phyloP scores from a whole-genome alignment of 2,888 invertebrate species.

The Mythimna ferrago region DNA sequence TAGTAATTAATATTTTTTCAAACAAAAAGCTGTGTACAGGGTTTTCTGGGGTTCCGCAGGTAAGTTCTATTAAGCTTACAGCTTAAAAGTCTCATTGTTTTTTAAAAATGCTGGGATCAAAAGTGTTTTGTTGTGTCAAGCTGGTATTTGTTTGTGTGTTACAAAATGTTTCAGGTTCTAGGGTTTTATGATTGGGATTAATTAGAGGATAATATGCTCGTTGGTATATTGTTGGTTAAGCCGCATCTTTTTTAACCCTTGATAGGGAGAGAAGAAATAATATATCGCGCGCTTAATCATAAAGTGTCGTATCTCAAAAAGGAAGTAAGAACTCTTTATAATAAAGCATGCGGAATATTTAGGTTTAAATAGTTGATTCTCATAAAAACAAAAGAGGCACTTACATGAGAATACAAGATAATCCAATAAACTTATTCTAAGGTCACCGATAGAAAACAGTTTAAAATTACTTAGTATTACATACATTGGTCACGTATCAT shows the following conservation, averaged over 20 bases:
- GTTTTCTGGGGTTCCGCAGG: conserved; percentile 5
- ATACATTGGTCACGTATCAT: too few species aligned
- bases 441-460: too few species aligned
- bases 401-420: too few species aligned
- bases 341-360: too few species aligned
- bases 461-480: too few species aligned
- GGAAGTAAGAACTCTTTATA: too few species aligned
- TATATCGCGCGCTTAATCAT: background rate
- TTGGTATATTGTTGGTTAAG: background rate
- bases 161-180: conserved; percentile 4
- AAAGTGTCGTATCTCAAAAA: too few species aligned
- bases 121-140: conserved; percentile 8
- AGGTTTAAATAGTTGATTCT: too few species aligned
- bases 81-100: background rate
- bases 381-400: too few species aligned
- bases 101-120: background rate
- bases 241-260: background rate
- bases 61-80: background rate
- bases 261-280: background rate
- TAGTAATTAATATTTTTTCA: conserved; percentile 31
- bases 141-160: conserved; percentile 10
- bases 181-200: conserved; percentile 7
- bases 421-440: too few species aligned
- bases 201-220: background rate
- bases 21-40: background rate